Base-by-base conservation (phyloP, 2,797 vertebrate species). In the Molossus molossus region DNA sequence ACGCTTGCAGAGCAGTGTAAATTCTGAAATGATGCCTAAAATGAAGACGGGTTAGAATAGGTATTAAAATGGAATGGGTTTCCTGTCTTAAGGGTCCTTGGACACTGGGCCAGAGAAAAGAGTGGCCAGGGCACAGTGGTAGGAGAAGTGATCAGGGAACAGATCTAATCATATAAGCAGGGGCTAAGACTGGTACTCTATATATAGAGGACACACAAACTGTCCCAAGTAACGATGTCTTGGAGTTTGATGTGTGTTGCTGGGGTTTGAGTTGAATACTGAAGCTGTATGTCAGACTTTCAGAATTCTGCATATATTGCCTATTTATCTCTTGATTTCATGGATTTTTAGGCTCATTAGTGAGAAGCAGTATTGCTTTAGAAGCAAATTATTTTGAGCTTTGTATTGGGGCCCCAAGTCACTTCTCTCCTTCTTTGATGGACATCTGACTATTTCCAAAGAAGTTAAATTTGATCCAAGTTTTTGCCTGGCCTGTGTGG, bases 301-400 rank as follows among this genome's bases (percentile, higher is more conserved):
- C n/a, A 81, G 21, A 27, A 62, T 73, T 94, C 27, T 62, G 40
- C 9, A 69, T 23, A 75, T 21, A n/a, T 8, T 87, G 23, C 11
- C 21, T 15, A 37, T 48, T 62, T 77, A 21, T 64, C 10, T 77
- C 5, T n/a, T 76, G 11, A 48, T 58, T 53, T 20, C 69, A 45
- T 79, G 60, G 29, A 27, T 48, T 81, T 91, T 89, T 33, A 45
- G n/a, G 72, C 13, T 87, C 29, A 37, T 87, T 64, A n/a, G 14
- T 55, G 67, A 84, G 48, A 92, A 3, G n/a, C 14, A 87, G 5
- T 70, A 69, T 58, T 90, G 55, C 14, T 88, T 81, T 79, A 84
- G 45, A 92, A 94, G 69, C 13, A 70, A 89, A 65, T 40, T 77
- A 37, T 50, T 93, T 72, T 57, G 20, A 82, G 4, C 14, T 40